phyloP scores from a whole-genome alignment of 2,888 invertebrate genomes.

The Drosophila phalerata region DNA sequence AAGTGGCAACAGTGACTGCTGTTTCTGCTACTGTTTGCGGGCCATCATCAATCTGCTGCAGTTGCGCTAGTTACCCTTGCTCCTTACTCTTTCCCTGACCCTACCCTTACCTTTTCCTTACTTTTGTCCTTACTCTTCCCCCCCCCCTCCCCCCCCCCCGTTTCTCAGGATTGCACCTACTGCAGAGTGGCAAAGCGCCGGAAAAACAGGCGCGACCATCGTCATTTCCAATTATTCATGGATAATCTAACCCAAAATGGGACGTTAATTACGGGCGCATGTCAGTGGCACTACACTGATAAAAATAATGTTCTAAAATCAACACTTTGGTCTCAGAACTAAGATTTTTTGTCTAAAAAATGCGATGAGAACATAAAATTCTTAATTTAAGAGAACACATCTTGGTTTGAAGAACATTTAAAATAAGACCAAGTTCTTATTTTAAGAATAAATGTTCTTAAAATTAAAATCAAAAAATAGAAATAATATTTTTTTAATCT shows the following conservation, averaged over 20 bases:
- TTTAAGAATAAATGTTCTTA: too few species aligned
- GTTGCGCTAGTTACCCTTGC: slow-evolving; percentile 33
- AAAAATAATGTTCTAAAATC: too few species aligned
- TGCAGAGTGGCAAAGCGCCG: slow-evolving; percentile 12
- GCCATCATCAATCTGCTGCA: slow-evolving; percentile 76
- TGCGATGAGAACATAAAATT: too few species aligned
- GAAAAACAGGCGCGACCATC: slow-evolving; percentile 50
- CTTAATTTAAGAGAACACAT: too few species aligned
- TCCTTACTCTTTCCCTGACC: not conserved
- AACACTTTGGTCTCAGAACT: too few species aligned
- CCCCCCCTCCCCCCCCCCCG: too few species aligned
- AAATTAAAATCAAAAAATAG: too few species aligned
- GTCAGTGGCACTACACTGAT: slow-evolving; percentile 71
- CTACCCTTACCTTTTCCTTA: not conserved
- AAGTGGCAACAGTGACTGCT: slow-evolving; percentile 14
- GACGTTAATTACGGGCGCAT: slow-evolving; percentile 84
- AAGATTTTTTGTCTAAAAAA: too few species aligned
- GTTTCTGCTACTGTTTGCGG: slow-evolving; percentile 36
- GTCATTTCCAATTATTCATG: slow-evolving; percentile 84
- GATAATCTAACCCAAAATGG: slow-evolving; percentile 85
- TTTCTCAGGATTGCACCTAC: slow-evolving; percentile 9
- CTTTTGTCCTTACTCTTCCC: not conserved
- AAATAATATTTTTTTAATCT: too few species aligned
- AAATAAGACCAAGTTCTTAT: too few species aligned
- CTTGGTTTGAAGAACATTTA: too few species aligned